Conservation (phyloP, 2,888 invertebrate species). For the Agrotis clavis region DNA sequence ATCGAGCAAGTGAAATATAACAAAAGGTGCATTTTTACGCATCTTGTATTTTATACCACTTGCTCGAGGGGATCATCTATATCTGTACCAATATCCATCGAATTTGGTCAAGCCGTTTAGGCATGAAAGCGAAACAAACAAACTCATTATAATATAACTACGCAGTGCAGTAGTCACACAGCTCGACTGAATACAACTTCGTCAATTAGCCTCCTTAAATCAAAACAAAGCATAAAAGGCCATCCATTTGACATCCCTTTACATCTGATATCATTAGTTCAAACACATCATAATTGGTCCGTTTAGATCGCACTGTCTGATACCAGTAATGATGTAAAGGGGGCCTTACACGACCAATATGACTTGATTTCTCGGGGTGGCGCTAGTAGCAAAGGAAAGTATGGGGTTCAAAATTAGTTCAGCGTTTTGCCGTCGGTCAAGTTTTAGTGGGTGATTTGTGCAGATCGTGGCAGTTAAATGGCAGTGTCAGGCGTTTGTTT, state of each 20-base stretch:
- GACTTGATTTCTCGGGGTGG: slow-evolving; percentile 10
- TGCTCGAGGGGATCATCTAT: too few relatives aligned
- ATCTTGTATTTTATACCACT: too few relatives aligned
- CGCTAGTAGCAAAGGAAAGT: slow-evolving; percentile 35
- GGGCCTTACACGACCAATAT: slow-evolving; percentile 1
- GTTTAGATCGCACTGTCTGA: slow-evolving; percentile 50
- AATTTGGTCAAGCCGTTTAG: too few relatives aligned
- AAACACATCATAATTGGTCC: slow-evolving; percentile 57
- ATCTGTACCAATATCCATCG: too few relatives aligned
- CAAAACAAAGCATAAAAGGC: slow-evolving; percentile 15
- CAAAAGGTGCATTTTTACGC: too few relatives aligned
- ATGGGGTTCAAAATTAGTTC: slow-evolving; percentile 3
- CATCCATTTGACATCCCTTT: slow-evolving; percentile 29
- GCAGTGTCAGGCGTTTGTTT: slow-evolving; percentile 19
- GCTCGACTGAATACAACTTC: neutral
- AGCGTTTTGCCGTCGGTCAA: slow-evolving; percentile 10
- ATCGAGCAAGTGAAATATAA: too few relatives aligned
- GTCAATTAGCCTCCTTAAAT: slow-evolving; percentile 22
- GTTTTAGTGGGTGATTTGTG: neutral
- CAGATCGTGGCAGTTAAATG: slow-evolving; percentile 31
- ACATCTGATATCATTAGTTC: slow-evolving; percentile 37
- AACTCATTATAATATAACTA: too few relatives aligned
- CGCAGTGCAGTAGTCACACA: too few relatives aligned
- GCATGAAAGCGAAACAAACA: too few relatives aligned
- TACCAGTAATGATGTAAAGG: slow-evolving; percentile 31